A percentile compares a stretch with the other conserved stretches of the same genome.
These are phyloP conservation scores for Thalassarche chlororhynchos DNA, from an alignment of 2,113 vertebrate species.

Conservation along the genomic window DNA sequence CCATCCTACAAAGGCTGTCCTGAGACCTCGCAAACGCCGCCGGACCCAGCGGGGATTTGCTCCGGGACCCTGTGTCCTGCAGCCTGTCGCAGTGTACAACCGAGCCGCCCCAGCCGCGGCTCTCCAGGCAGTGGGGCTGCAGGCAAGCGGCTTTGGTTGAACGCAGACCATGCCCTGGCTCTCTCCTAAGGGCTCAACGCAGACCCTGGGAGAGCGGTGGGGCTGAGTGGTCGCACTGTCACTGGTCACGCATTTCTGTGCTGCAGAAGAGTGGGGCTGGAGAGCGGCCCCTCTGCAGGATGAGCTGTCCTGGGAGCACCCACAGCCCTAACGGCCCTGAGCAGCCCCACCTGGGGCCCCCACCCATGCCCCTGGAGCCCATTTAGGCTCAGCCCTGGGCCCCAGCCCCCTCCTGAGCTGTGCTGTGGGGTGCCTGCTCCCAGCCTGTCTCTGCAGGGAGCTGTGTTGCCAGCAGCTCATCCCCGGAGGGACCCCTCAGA, in stretches of 20 bases:
- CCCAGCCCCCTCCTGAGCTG: accelerated
- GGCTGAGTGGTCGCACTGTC: not conserved
- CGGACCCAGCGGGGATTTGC: not conserved
- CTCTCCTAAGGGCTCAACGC: not conserved
- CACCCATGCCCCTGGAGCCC: not conserved
- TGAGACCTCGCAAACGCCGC: accelerated
- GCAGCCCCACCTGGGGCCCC: not conserved
- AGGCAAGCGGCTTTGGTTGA: not conserved
- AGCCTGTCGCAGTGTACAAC: not conserved
- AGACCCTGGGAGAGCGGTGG: not conserved
- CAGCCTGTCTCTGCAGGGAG: not conserved
- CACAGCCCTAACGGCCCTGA: not conserved
- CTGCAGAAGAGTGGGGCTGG: not conserved
- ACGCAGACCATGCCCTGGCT: not conserved
- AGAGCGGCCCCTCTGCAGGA: not conserved
- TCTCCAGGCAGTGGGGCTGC: not conserved
- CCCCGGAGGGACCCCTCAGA: not conserved
- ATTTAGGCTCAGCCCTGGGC: not conserved
- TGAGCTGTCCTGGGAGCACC: not conserved
- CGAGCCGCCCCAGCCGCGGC: not conserved
- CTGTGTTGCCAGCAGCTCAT: not conserved
- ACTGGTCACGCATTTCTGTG: not conserved
- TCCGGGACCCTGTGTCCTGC: not conserved
- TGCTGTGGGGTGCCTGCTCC: accelerated
- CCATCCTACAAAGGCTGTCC: not conserved